Conservation (phyloP, 2,113 vertebrate species). For the Myiozetetes cayanensis region DNA sequence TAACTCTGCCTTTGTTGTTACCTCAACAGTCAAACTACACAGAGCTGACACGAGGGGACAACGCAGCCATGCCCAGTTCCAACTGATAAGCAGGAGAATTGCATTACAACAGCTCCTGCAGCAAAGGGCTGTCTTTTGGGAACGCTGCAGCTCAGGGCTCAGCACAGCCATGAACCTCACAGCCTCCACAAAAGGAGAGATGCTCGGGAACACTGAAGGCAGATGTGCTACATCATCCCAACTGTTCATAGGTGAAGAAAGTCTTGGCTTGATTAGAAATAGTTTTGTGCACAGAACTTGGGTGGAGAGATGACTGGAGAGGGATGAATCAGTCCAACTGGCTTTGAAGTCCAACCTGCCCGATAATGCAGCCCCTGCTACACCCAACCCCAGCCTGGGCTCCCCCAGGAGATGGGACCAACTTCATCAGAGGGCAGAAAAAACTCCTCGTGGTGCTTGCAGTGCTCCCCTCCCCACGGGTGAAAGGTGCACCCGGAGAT, state of each 20-base stretch:
- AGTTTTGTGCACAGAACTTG: background rate
- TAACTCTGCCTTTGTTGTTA: background rate
- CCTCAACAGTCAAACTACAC: background rate
- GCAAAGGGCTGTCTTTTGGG: background rate
- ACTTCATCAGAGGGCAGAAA: background rate
- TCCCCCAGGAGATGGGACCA: background rate
- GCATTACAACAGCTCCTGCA: background rate
- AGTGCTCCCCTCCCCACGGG: background rate
- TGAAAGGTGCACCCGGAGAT: background rate
- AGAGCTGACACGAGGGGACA: background rate
- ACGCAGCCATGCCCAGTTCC: background rate
- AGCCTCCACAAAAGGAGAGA: background rate
- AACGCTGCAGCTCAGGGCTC: background rate
- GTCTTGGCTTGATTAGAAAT: background rate
- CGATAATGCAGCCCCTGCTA: background rate
- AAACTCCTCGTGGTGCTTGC: fast-evolving
- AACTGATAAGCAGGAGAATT: background rate
- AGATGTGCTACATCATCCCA: background rate
- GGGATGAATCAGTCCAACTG: background rate
- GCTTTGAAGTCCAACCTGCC: background rate
- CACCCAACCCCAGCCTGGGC: fast-evolving
- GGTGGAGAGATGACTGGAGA: background rate
- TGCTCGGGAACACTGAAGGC: background rate
- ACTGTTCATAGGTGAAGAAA: background rate
- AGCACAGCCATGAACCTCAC: background rate